Conservation (phyloP, 30 jellyfish, hydroid and myxozoan genomes). For the Phacellophora camtschatica region DNA sequence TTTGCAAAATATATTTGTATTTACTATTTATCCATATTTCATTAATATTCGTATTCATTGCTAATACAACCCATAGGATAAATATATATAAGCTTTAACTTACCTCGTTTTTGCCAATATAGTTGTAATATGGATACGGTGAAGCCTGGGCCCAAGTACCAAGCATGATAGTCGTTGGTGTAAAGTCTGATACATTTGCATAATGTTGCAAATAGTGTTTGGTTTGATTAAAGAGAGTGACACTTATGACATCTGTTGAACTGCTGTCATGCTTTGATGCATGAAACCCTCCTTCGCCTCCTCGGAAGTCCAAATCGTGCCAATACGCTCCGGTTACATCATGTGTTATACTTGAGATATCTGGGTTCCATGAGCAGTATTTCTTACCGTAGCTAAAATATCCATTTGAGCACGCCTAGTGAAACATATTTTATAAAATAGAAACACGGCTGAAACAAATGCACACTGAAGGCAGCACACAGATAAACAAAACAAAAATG, state of each 20-base stretch:
- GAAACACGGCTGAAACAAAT: neutral
- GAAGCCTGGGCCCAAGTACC: constrained; percentile 45
- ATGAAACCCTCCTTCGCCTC: constrained; percentile 18
- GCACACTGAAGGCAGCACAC: neutral
- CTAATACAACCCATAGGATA: no score
- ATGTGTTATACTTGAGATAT: neutral
- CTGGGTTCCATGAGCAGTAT: constrained; percentile 19
- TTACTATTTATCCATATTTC: no score
- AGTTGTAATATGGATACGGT: constrained; percentile 38
- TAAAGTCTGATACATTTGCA: constrained; percentile 19
- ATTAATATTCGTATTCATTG: no score
- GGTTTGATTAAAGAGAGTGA: constrained; percentile 33
- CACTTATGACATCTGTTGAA: constrained; percentile 2
- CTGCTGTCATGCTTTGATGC: constrained; percentile 1
- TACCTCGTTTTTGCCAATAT: constrained; percentile 7
- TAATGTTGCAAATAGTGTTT: neutral
- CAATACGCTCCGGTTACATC: constrained; percentile 27
- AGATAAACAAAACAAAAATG: no score
- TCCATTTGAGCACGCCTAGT: constrained; percentile 48
- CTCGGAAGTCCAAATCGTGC: constrained; percentile 40
- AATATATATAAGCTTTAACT: no score
- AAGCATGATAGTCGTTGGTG: constrained; percentile 16
- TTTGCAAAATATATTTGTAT: no score
- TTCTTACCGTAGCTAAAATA: neutral
- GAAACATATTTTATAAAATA: neutral